Evolutionary conservation across 30 jellyfish, hydroid and myxozoan species (phyloP).

Genomic region (Aurelia coerulea): DNA sequence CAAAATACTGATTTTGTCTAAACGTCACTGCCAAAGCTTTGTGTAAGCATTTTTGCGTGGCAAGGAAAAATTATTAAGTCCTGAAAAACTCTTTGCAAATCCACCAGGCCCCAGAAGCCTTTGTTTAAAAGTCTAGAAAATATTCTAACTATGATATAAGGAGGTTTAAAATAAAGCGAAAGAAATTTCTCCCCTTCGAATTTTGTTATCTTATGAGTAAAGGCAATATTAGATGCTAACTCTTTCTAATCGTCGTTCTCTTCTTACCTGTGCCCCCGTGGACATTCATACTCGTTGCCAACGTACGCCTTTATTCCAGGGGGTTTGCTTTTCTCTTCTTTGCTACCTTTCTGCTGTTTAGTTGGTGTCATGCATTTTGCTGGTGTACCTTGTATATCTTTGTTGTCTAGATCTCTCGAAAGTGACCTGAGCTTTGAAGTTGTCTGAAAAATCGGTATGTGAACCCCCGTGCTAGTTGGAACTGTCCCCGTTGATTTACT

Average conservation of each 20-base stretch:
- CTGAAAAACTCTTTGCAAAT: no score
- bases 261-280: slow-evolving; percentile 96
- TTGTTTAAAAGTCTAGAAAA: no score
- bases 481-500: slow-evolving; percentile 48
- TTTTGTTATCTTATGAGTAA: no score
- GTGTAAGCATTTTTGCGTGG: no score
- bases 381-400: slow-evolving; percentile 28
- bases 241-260: neutral
- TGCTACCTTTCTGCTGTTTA: slow-evolving; percentile 70
- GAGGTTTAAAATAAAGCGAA: no score
- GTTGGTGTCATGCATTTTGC: slow-evolving; percentile 51
- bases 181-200: no score
- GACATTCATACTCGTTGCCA: slow-evolving; percentile 98
- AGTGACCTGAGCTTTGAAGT: slow-evolving; percentile 55
- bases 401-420: slow-evolving; percentile 53
- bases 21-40: no score
- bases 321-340: slow-evolving; percentile 18
- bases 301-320: slow-evolving; percentile 71
- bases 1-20: no score
- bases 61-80: no score
- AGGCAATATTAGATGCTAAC: no score
- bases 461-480: slow-evolving; percentile 56
- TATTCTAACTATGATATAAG: no score
- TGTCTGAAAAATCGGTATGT: slow-evolving; percentile 83
- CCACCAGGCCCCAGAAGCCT: no score